Percentiles rank a stretch among this genome's conserved stretches.
Evolutionary conservation across 2,888 invertebrate species (phyloP).

Genomic region (Encarsia formosa): DNA sequence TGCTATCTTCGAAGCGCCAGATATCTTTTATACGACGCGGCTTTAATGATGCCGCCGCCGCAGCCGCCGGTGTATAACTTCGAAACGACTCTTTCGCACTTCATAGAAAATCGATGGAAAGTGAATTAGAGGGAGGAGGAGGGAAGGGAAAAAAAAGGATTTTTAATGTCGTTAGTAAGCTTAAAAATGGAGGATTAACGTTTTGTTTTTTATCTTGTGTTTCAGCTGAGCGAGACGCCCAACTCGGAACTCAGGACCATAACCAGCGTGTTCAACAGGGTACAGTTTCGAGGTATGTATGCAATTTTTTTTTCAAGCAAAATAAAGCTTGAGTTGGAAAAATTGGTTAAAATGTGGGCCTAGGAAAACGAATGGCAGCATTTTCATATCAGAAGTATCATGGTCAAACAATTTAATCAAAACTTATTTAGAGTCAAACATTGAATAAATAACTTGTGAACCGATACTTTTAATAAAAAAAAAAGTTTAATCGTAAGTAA

Average conservation of each 20-base stretch:
- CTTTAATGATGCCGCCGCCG: slow-evolving; percentile 39
- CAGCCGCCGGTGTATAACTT: slow-evolving; percentile 37
- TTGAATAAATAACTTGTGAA: too few relatives aligned
- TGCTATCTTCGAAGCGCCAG: slow-evolving; percentile 20
- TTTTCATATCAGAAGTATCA: too few relatives aligned
- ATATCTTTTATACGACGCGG: slow-evolving; percentile 39
- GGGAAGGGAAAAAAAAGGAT: not conserved
- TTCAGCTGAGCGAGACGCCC: slow-evolving; percentile 80
- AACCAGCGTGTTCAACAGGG: slow-evolving; percentile 83
- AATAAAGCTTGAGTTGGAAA: too few relatives aligned
- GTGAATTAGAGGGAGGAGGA: slow-evolving; percentile 37
- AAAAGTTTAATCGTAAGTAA: too few relatives aligned
- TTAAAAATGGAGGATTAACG: too few relatives aligned
- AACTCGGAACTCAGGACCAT: slow-evolving; percentile 82
- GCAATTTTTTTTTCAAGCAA: too few relatives aligned
- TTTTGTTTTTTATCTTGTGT: slow-evolving; percentile 37
- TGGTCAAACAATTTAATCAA: too few relatives aligned
- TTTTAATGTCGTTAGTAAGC: slow-evolving; percentile 3
- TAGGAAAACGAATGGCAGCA: too few relatives aligned
- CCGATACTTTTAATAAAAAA: too few relatives aligned
- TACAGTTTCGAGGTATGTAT: slow-evolving; percentile 73
- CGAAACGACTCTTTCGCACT: slow-evolving; percentile 41
- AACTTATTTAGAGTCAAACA: too few relatives aligned
- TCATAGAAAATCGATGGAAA: slow-evolving; percentile 44
- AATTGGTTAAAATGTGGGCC: too few relatives aligned